Base-by-base conservation (phyloP, 2,113 vertebrate species). In the Varanus salvator region DNA sequence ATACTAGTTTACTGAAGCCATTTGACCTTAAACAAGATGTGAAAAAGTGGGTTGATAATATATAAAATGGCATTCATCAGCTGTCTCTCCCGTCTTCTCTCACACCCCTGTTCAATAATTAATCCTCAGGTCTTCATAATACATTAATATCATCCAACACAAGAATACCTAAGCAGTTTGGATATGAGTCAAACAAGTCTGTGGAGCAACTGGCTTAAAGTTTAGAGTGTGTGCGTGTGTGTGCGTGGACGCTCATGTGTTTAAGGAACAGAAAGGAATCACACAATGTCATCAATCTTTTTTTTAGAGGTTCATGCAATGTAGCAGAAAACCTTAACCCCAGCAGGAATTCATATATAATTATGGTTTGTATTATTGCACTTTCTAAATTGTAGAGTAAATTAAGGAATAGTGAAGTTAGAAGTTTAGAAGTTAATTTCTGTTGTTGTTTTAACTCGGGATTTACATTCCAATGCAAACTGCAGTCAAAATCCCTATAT, bases 61-160 rank as follows among this genome's bases (percentile, higher is more conserved):
- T 69, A 93, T 12, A 90, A 82, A 72, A 84, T 72, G 12, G 15
- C 80, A 21, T 54, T 44, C 44, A 81, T 76, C 4, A 74, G 38
- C 19, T 81, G 52, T 54, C 80, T 48, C 19, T 23, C 15, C 29
- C 57, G 6, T 15, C 8, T n/a, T 86, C 87, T 77, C 74, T 23
- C 34, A 27, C 87, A 82, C 68, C 80, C 29, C 44, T 50, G 76
- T 82, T 86, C 71, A 92, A 86, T 89, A 92, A 81, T 82, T 86
- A 74, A 89, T 87, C 2, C 15, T 25, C 1, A 69, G 14, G 31
- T 86, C 31, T 64, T 85, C 81, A 80, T 85, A 81, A 85, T 48
- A 44, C 1, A 68, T 89, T 60, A 74, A 88, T 8, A 27, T 90
- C 50, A 66, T 52, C 17, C 23, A 81, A 2, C 2, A 85, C 74